These are phyloP conservation scores for Iphiclides podalirius DNA, from an alignment of 2,888 invertebrate species.

Conservation along the genomic window DNA sequence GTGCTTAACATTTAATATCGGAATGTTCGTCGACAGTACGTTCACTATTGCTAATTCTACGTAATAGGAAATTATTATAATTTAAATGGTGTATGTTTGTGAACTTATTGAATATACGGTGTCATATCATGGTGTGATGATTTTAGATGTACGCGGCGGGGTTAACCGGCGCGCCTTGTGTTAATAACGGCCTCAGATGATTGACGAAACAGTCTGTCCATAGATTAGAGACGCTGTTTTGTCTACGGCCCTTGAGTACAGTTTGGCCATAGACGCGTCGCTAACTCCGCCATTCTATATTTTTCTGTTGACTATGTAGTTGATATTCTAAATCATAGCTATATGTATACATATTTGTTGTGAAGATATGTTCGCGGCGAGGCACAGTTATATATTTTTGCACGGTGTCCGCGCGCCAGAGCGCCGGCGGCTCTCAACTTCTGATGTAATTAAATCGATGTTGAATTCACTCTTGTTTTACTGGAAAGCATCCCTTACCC, in stretches of 20 bases:
- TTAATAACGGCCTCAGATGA: neutral
- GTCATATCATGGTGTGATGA: constrained; percentile 73
- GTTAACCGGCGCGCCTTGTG: constrained; percentile 21
- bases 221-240: constrained; percentile 7
- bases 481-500: constrained; percentile 30
- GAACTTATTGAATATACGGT: constrained; percentile 44
- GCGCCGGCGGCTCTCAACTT: constrained; percentile 52
- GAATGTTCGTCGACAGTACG: constrained; percentile 9
- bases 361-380: constrained; percentile 34
- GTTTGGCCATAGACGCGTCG: constrained; percentile 16
- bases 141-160: constrained; percentile 32
- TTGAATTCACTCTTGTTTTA: constrained; percentile 52
- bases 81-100: constrained; percentile 29
- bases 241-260: no score
- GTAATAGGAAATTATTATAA: constrained; percentile 17
- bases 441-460: constrained; percentile 70
- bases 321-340: constrained; percentile 40
- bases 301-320: constrained; percentile 49
- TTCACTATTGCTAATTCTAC: constrained; percentile 15
- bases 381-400: constrained; percentile 74
- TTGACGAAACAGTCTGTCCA: neutral
- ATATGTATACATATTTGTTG: constrained; percentile 49
- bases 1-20: neutral
- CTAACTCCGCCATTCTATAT: constrained; percentile 34
- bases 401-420: constrained; percentile 45